Conservation (phyloP, 2,797 vertebrate genomes). For the Lithobates sylvaticus region DNA sequence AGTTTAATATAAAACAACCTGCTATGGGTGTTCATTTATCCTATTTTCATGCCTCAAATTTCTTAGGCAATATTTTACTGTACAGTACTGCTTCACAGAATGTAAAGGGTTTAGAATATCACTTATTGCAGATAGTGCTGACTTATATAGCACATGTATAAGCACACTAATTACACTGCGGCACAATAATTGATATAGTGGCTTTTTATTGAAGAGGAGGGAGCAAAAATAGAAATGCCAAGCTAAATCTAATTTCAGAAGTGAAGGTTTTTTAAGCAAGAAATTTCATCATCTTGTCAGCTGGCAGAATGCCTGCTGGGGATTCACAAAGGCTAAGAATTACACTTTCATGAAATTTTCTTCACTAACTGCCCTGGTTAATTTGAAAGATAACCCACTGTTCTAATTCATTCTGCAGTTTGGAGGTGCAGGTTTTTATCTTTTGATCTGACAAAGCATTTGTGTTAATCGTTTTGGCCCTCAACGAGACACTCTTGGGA, state of each 20-base stretch:
- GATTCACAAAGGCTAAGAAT: slow-evolving; percentile 89
- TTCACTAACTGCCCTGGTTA: slow-evolving; percentile 89
- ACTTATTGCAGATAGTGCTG: slow-evolving; percentile 39
- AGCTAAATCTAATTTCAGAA: slow-evolving; percentile 86
- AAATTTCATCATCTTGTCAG: slow-evolving; percentile 89
- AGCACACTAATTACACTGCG: slow-evolving; percentile 52
- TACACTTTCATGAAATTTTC: slow-evolving; percentile 89
- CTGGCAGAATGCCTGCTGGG: slow-evolving; percentile 88
- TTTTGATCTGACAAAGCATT: slow-evolving; percentile 89
- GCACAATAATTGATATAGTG: slow-evolving; percentile 69
- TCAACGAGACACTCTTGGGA: slow-evolving; percentile 87
- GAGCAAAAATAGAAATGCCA: slow-evolving; percentile 80
- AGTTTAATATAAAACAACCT: not conserved
- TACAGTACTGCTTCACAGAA: not conserved
- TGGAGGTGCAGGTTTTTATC: slow-evolving; percentile 84
- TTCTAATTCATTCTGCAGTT: slow-evolving; percentile 87
- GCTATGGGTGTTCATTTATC: not conserved
- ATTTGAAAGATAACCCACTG: slow-evolving; percentile 91
- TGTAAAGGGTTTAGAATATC: slow-evolving; percentile 34
- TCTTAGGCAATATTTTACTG: slow-evolving; percentile 1
- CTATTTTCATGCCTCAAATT: not conserved
- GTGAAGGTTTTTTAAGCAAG: slow-evolving; percentile 87
- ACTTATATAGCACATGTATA: slow-evolving; percentile 50
- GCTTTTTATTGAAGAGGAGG: slow-evolving; percentile 72
- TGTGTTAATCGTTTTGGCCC: slow-evolving; percentile 88